Evolutionary conservation across 2,888 invertebrate species (phyloP).

Genomic region (Cantharis rufa): DNA sequence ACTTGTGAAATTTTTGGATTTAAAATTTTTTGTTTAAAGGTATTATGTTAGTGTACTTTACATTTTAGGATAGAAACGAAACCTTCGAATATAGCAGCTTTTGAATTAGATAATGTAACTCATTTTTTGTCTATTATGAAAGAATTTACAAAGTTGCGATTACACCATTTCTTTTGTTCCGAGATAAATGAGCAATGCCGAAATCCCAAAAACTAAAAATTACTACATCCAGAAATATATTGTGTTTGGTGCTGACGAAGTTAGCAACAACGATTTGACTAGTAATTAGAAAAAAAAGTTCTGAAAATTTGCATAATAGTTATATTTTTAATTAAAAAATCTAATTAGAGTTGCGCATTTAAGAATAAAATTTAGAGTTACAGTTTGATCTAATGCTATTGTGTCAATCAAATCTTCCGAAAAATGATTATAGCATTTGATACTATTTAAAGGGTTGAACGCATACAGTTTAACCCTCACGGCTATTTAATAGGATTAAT

Average conservation of each 20-base stretch:
- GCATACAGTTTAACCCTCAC: background rate
- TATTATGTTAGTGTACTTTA: background rate
- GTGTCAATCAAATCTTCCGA: background rate
- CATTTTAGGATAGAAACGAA: background rate
- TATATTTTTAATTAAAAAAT: background rate
- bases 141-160: background rate
- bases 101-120: background rate
- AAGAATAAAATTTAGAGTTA: background rate
- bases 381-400: background rate
- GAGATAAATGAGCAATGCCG: background rate
- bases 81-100: background rate
- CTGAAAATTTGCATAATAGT: background rate
- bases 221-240: background rate
- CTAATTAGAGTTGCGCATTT: background rate
- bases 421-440: background rate
- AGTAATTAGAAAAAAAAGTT: background rate
- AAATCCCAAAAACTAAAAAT: background rate
- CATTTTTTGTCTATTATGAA: background rate
- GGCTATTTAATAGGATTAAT: conserved; percentile 18
- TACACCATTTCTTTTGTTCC: background rate
- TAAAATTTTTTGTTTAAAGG: no score
- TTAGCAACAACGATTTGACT: background rate
- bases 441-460: background rate
- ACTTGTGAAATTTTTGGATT: no score
- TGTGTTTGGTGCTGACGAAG: background rate